Conservation (phyloP, 2,888 invertebrate species). For the Prosapia bicincta region DNA sequence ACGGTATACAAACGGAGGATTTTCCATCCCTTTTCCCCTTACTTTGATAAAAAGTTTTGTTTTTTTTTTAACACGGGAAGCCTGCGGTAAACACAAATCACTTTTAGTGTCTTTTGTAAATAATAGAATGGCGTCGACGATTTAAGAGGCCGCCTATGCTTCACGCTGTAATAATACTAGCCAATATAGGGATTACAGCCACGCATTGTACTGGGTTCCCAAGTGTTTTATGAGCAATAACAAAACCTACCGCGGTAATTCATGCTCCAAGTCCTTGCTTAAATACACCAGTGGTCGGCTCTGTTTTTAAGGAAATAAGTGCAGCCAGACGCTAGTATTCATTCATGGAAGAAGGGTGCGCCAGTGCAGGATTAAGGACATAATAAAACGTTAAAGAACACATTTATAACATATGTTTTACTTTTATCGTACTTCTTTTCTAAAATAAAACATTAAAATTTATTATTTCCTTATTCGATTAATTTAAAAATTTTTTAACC, state of each 20-base stretch:
- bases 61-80: background rate
- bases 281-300: too few species aligned
- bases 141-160: background rate
- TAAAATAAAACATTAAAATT: too few species aligned
- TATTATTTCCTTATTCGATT: too few species aligned
- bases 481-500: too few species aligned
- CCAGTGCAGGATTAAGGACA: too few species aligned
- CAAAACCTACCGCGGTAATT: background rate
- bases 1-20: conserved; percentile 7
- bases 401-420: too few species aligned
- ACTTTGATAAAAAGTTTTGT: background rate
- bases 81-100: conserved; percentile 7
- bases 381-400: too few species aligned
- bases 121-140: conserved; percentile 2
- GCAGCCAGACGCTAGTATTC: too few species aligned
- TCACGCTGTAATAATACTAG: background rate
- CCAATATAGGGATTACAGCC: background rate
- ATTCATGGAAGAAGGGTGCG: too few species aligned
- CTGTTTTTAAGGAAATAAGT: too few species aligned
- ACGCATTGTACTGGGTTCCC: background rate
- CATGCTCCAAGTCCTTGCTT: background rate
- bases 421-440: too few species aligned
- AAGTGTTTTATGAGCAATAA: background rate
- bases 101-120: conserved; percentile 15
- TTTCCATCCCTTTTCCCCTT: background rate